Base-by-base conservation (phyloP, 2,113 vertebrate species). In the Anguilla rostrata region DNA sequence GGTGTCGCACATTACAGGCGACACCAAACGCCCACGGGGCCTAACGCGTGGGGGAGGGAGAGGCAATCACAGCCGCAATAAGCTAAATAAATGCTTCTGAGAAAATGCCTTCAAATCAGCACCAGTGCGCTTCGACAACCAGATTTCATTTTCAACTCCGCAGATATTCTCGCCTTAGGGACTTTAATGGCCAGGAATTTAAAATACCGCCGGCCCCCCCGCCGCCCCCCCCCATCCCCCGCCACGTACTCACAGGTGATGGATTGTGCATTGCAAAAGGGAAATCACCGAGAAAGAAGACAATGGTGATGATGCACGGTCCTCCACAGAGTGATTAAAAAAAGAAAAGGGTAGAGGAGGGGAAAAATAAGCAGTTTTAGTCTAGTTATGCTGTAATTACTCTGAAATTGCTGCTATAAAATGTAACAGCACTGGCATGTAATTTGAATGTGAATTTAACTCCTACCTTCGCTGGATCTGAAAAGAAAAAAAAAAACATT, bases 211-310 rank as follows among this genome's bases (percentile, higher is more conserved):
- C 2, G 40, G 6, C 8, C 11, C 16, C 22, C 1, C 84, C 46
- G 3, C 82, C 16, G 14, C 26, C 22, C 5, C 46, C 56, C 56
- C 81, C 3, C 81, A 56, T 46, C 82, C 56, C 84, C 57, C 75
- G 39, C 75, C 84, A 79, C 75, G n/a, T 46, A 39, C 29, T n/a
- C 88, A 92, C 91, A 90, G 88, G 88, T 90, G 88, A 86, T 83
- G 84, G 63, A 89, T 20, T 26, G 83, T 86, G 18, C 26, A 75
- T 93, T 91, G 89, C 92, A 90, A 87, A 90, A 87, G 87, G 86
- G 85, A 91, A 94, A 95, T 92, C 92, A 94, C 94, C 91, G 90
- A 91, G 86, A 86, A 81, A 78, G 85, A 88, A 89, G 81, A 82
- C 88, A 89, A 82, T 88, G 84, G 29, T 20, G 18, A 20, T 15